Percentiles rank a stretch among this genome's conserved stretches.
Evolutionary conservation across 2,797 vertebrate species (phyloP).

Genomic region (Hypotaenidia okinawae): DNA sequence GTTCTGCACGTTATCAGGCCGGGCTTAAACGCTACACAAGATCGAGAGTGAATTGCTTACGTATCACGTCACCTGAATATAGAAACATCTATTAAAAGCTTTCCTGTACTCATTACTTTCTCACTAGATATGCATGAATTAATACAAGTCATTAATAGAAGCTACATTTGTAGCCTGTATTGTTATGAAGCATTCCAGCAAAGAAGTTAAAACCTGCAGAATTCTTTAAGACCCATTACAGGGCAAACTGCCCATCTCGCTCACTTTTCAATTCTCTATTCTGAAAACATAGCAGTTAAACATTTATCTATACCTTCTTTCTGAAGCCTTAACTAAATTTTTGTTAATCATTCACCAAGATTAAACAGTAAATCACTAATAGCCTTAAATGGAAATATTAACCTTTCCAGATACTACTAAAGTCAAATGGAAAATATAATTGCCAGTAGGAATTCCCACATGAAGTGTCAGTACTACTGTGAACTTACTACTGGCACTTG

Average conservation of each 20-base stretch:
- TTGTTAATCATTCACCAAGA: slow-evolving; percentile 57
- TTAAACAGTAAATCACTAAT: background rate
- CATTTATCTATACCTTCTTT: background rate
- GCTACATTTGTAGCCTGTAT: background rate
- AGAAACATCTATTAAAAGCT: background rate
- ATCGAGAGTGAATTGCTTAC: background rate
- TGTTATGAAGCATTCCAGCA: background rate
- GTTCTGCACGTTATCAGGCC: background rate
- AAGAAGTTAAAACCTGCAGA: background rate
- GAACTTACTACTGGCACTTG: background rate
- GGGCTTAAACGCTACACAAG: background rate
- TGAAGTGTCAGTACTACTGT: background rate
- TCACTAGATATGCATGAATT: background rate
- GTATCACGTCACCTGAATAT: background rate
- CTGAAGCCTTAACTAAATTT: slow-evolving; percentile 26
- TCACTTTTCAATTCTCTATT: background rate
- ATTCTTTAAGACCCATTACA: background rate
- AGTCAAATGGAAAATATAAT: background rate
- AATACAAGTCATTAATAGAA: background rate
- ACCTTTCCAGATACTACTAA: background rate
- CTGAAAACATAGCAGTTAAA: slow-evolving; percentile 26
- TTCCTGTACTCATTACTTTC: background rate
- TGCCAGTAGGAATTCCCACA: background rate
- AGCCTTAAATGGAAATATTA: background rate
- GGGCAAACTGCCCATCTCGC: background rate